These are phyloP conservation scores for Rhinopomastus cyanomelas DNA, from an alignment of 2,113 vertebrate genomes.

Conservation along the genomic window DNA sequence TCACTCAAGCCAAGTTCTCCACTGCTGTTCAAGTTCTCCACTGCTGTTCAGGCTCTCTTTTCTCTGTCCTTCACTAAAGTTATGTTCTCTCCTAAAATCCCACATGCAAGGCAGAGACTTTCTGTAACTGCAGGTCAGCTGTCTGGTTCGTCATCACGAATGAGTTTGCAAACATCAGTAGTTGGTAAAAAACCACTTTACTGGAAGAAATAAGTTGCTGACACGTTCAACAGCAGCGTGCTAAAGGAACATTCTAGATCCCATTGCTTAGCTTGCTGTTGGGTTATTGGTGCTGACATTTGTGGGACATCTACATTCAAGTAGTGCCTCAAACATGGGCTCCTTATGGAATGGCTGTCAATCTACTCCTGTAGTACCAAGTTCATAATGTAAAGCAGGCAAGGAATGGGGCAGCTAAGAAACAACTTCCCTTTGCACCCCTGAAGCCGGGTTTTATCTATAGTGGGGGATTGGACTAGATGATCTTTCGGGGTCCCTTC, in stretches of 20 bases:
- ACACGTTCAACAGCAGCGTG: background rate
- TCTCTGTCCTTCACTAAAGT: background rate
- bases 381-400: background rate
- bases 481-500: too few species aligned
- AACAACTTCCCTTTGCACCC: background rate
- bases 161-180: background rate
- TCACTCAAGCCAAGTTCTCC: background rate
- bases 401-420: background rate
- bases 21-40: background rate
- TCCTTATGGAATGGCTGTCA: background rate
- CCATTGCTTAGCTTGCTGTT: background rate
- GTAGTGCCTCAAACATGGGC: background rate
- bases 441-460: background rate
- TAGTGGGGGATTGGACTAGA: too few species aligned
- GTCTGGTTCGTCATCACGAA: background rate
- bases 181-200: background rate
- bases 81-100: background rate
- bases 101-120: background rate
- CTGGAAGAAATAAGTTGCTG: background rate
- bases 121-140: background rate
- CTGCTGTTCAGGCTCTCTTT: background rate
- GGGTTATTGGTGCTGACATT: background rate
- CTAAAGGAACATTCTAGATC: background rate
- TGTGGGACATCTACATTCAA: background rate
- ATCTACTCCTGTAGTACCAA: background rate